phyloP scores from a whole-genome alignment of 2,888 invertebrate genomes.

The Dolomedes plantarius region DNA sequence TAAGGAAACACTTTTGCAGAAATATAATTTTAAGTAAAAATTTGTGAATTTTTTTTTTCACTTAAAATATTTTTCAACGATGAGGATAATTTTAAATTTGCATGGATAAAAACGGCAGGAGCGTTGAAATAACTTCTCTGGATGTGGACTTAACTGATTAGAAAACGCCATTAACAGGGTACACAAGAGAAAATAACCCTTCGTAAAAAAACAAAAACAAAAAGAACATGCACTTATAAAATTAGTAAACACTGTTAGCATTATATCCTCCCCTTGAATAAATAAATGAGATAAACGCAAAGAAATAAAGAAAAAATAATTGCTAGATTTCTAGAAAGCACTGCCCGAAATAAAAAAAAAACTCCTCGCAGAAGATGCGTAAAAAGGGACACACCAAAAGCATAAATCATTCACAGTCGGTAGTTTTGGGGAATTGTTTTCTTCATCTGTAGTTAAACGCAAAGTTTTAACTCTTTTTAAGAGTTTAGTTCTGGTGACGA shows the following conservation, averaged over 20 bases:
- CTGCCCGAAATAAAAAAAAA: neutral
- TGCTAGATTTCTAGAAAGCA: neutral
- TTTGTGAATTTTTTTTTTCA: too few relatives aligned
- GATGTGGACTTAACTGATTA: constrained; percentile 44
- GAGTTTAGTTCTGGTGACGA: constrained; percentile 27
- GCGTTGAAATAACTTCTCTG: neutral
- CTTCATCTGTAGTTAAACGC: neutral
- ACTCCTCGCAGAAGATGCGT: neutral
- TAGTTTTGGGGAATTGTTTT: constrained; percentile 13
- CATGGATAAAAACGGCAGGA: neutral
- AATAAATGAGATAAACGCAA: constrained; percentile 12
- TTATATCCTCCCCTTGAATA: constrained; percentile 20
- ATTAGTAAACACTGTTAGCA: constrained; percentile 37
- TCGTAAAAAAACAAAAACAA: too few relatives aligned
- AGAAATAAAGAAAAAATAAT: neutral
- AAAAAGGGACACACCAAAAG: neutral
- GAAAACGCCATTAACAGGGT: constrained; percentile 38
- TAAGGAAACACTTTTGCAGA: too few relatives aligned
- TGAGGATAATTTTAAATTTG: too few relatives aligned
- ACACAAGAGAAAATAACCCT: neutral
- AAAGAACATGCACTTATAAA: constrained; percentile 19
- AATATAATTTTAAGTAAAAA: too few relatives aligned
- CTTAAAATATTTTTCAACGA: too few relatives aligned
- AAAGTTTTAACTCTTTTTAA: constrained; percentile 35
- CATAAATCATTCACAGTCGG: constrained; percentile 52